Base-by-base conservation (phyloP, 2,797 vertebrate species). In the Erpetoichthys calabaricus region DNA sequence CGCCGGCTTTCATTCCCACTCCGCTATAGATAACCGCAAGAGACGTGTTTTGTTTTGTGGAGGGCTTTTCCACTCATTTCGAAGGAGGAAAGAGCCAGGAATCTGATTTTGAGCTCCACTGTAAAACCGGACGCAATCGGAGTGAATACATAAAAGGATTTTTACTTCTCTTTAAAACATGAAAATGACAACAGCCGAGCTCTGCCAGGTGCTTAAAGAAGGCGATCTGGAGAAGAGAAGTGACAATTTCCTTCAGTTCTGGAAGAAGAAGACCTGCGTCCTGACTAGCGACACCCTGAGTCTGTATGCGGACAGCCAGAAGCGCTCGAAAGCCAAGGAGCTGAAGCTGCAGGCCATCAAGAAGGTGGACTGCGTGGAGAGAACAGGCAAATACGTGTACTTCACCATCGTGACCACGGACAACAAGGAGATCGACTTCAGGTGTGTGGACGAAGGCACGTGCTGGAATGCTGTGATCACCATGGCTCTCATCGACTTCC, bases 181-280 rank as follows among this genome's bases (percentile, higher is more conserved):
- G 84, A 81, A 68, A 82, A 81, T 86, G 77, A 76, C 87, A 5
- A 75, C 79, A 54, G 69, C 68, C 6, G 83, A 85, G 62, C 70
- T 77, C 55, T 62, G 67, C 65, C 83, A 89, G 64, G 78, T 92
- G 65, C 79, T 98, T 60, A 91, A 93, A 63, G 89, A 94, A 72
- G 95, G 95, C 64, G 89, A 93, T 77, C 83, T 98, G 83, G 95
- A 98, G 79, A 98, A 98, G 80, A 85, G 95, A 63, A 97, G 94
- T 74, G 92, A 91, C 77, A 94, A 86, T 77, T 83, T 98, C 44
- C 86, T 98, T 64, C 95, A 97, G 80, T 80, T 98, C 50, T 98
- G 95, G 95, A 97, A 88, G 78, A 89, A 89, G 71, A 97, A 97
- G 83, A 89, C 83, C 64, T 94, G 91, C 66, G 91, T 96, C 70